Evolutionary conservation across 1,140 invertebrate species (phyloP), one percentile per base, ranked within the genome.

Genomic region (Limonius californicus): DNA sequence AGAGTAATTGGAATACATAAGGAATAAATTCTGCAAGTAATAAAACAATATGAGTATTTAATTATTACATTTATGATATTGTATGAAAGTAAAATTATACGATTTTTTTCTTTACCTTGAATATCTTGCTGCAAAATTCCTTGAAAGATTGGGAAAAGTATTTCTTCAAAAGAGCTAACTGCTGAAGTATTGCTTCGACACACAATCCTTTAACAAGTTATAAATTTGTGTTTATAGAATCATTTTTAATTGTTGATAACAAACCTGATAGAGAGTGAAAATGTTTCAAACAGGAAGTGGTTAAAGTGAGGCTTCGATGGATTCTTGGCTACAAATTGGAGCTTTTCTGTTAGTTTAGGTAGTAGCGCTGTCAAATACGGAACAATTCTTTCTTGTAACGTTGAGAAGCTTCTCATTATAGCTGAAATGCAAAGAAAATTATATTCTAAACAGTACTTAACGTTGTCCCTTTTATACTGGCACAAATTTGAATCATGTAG

Each of bases 291-390:
- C 0, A 99, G 80, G 79, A 93, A 98, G 76, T 99, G 96, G 81
- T 98, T 98, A 77, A 98, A 99, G 76, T 97, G 91, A 0, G 97
- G 96, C 69, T 94, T 92, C 69, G 90, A 94, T 0, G 96, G 96
- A 82, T 98, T 98, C 80, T 91, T 94, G 39, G 94, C 84, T n/a
- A 96, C 94, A 6, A 85, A 74, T 4, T 85, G 78, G 1, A 99
- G 77, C 77, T 95, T 95, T 62, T 87, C 81, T 0, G 92, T 94
- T 2, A 99, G 81, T 73, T 92, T 89, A 1, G 90, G 89, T 42
- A 98, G 78, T 12, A 95, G 80, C 11, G 86, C 82, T 19, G 82
- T 85, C 68, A 98, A 80, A 72, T 87, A 90, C 18, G 91, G 90
- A 66, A 97, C 80, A n/a, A 93, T 83, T 16, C 80, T 79, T 32